Base-by-base conservation (phyloP, 2,113 vertebrate species). In the Forbesichthys papilliferus region DNA sequence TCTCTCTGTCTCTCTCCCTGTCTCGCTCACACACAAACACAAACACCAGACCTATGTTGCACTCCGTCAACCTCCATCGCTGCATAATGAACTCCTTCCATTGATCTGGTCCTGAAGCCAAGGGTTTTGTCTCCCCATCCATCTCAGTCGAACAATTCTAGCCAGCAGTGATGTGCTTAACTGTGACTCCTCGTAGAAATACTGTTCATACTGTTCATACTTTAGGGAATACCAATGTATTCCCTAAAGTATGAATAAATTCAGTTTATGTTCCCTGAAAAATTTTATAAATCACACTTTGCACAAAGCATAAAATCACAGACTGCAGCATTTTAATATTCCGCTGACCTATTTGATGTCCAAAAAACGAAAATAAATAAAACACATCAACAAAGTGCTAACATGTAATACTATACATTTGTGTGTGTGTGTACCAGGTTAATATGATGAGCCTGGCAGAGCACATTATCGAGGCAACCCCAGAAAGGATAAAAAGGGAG, bases 371-470 rank as follows among this genome's bases (percentile, higher is more conserved):
- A 33, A 54, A 65, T 48, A 33, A 55, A 11, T 9, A 6, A 4
- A 3, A 18, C 1, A n/a, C 14, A 13, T n/a, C 14, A 53, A n/a
- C 52, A 52, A 61, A 62, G 2, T 27, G 27, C 27, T 27, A 27
- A 27, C 27, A 2, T 27, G 27, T 27, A 2, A 27, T 27, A 27
- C 27, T 27, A 55, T 33, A 27, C 53, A 1, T 54, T 49, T 36
- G 27, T 27, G 2, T 69, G 11, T 64, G 46, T 48, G 58, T 34
- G 13, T 70, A 54, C 55, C 85, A 96, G 97, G 96, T 95, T 46
- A 98, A 98, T 84, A 98, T 99, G 97, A 98, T 99, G 95, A 97
- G 95, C 61, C 90, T 99, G 90, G 96, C 97, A 0, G 97, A 99
- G 77, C 98, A 99, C 91, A 99, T 99, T 61, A 99, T 99, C 4